phyloP scores from a whole-genome alignment of 2,113 vertebrate genomes.

The Neoarius graeffei region DNA sequence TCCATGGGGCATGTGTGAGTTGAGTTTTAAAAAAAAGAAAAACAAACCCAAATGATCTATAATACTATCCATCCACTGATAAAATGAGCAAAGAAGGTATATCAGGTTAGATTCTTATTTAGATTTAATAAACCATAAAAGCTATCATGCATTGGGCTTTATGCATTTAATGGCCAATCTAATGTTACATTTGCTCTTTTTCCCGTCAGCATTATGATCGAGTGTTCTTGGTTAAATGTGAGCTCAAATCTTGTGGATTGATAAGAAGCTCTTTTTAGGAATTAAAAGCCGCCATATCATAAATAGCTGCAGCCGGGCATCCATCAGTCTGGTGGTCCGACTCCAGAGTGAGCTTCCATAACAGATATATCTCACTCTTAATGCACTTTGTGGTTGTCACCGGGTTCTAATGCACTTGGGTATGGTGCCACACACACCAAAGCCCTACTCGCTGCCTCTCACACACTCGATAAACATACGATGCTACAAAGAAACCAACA shows the following conservation, averaged over 20 bases:
- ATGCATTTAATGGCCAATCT: conserved; percentile 68
- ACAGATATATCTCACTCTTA: conserved; percentile 66
- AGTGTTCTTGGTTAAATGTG: conserved; percentile 49
- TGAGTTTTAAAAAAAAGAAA: conserved; percentile 48
- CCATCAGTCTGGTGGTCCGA: conserved; percentile 42
- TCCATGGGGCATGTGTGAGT: conserved; percentile 60
- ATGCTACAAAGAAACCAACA: background rate
- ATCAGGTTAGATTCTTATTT: conserved; percentile 68
- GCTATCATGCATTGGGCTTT: conserved; percentile 67
- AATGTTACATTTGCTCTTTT: conserved; percentile 65
- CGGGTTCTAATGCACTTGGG: conserved; percentile 49
- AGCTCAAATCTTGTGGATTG: conserved; percentile 34
- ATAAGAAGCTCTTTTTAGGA: conserved; percentile 49
- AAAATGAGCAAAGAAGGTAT: conserved; percentile 29
- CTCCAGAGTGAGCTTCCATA: conserved; percentile 57
- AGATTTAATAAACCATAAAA: conserved; percentile 62
- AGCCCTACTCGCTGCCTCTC: background rate
- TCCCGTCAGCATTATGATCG: conserved; percentile 63
- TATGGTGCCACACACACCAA: conserved; percentile 31
- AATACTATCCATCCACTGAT: conserved; percentile 56
- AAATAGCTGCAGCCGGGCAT: conserved; percentile 38
- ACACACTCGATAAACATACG: background rate
- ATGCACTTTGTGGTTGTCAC: conserved; percentile 72
- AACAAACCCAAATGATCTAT: conserved; percentile 68
- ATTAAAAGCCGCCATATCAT: conserved; percentile 56